Evolutionary conservation across 2,797 vertebrate genomes (phyloP).

Genomic region (Rhynchonycteris naso): DNA sequence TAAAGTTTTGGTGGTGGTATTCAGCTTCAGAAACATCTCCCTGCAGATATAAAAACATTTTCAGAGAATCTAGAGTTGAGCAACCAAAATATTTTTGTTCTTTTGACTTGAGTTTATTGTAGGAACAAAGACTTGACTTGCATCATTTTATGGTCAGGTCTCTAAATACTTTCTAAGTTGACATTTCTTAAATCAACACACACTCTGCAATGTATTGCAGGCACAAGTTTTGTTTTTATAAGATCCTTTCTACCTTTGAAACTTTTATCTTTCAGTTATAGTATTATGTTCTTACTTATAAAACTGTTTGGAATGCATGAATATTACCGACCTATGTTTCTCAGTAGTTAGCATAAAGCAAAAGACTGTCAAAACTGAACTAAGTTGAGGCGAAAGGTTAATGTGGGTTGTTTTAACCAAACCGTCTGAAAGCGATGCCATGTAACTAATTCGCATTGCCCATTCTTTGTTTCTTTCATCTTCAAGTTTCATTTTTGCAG

Average conservation of each 20-base stretch:
- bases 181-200: constrained; percentile 54
- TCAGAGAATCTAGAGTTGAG: neutral
- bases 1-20: neutral
- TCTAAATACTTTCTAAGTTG: constrained; percentile 34
- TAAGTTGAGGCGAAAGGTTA: neutral
- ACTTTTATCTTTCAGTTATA: neutral
- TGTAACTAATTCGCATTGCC: accelerated
- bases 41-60: neutral
- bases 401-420: neutral
- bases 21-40: neutral
- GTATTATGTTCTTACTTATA: constrained; percentile 14
- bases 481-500: neutral
- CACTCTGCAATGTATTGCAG: neutral
- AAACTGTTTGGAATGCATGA: neutral
- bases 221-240: neutral
- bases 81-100: constrained; percentile 20
- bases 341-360: neutral
- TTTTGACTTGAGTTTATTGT: constrained; percentile 37
- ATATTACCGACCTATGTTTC: neutral
- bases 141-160: constrained; percentile 26
- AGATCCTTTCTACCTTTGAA: neutral
- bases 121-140: constrained; percentile 59
- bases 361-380: neutral
- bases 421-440: neutral
- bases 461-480: neutral